Base-by-base conservation (phyloP, 2,797 vertebrate species). In the Danio albolineatus region DNA sequence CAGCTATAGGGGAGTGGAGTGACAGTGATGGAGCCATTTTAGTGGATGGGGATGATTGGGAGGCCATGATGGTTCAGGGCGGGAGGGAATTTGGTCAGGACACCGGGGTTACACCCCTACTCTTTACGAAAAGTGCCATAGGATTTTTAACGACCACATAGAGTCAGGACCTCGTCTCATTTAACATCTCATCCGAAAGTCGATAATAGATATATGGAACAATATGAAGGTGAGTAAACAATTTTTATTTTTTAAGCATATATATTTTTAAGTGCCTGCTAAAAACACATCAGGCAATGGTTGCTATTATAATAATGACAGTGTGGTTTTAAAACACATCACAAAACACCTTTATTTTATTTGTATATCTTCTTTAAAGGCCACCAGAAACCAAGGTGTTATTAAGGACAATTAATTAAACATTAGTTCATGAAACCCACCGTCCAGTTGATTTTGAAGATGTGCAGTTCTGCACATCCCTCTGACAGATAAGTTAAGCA, bases 401-500 rank as follows among this genome's bases (percentile, higher is more conserved):
- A 5, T 43, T 62, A 39, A 19, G n/a, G 62, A 62, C 12, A 62
- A 19, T 74, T 51, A 62, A 14, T 7, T 4, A 7, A 70, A 36
- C 36, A 41, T 36, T 64, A 28, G 10, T 64, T 53, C 12, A 53
- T 36, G 62, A 41, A 66, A 66, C 62, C 41, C 16, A 70, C 46
- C 5, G 1, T 62, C 57, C 6, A 43, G 10, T 3, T 70, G 57
- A 72, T 62, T 62, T 79, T 0, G 7, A 64, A 72, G 49, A 72
- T 36, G 21, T 17, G 19, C 7, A 54, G 46, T 54, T 62, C 36
- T 64, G 44, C 74, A 46, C 74, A 56, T 38, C 54, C 51, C 44
- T 69, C n/a, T 7, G 54, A 61, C 10, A 53, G 21, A 44, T 60
- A 46, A n/a, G 28, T 73, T 72, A 38, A 73, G 59, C 41, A 65